These are phyloP conservation scores for Ochropacha duplaris DNA, from an alignment of 2,888 invertebrate species.

Conservation along the genomic window DNA sequence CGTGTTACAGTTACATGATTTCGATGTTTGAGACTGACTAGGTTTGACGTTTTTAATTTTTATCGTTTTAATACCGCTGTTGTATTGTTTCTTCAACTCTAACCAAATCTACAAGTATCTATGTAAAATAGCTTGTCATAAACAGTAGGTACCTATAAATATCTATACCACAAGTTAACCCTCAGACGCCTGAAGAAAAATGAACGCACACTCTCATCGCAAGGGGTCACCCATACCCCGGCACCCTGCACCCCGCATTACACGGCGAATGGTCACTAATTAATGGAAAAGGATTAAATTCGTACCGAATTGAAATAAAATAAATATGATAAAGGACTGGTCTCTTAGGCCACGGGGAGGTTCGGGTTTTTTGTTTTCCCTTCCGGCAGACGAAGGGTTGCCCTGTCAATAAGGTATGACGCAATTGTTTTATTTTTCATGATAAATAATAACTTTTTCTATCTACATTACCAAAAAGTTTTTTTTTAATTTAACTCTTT, in stretches of 20 bases:
- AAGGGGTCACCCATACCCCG: conserved; percentile 57
- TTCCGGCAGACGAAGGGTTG: conserved; percentile 32
- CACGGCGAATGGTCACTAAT: conserved; percentile 76
- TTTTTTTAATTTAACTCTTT: too few relatives aligned
- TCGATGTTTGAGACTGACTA: conserved; percentile 4
- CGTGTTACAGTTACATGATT: conserved; percentile 27
- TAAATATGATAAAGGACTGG: conserved; percentile 79
- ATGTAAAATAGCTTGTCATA: background rate
- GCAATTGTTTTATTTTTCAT: background rate
- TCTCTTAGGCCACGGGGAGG: conserved; percentile 54
- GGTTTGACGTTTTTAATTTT: background rate
- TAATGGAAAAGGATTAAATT: conserved; percentile 84
- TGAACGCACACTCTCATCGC: conserved; percentile 58
- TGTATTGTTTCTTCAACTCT: too few relatives aligned
- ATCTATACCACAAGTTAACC: conserved; percentile 39
- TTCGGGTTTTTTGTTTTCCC: conserved; percentile 29
- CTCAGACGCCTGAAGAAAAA: conserved; percentile 70
- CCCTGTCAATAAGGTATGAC: conserved; percentile 56
- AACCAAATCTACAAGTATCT: background rate
- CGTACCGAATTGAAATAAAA: conserved; percentile 81
- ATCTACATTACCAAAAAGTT: too few relatives aligned
- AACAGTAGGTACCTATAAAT: background rate
- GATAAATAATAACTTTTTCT: background rate
- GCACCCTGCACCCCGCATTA: too few relatives aligned
- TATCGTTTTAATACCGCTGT: too few relatives aligned